phyloP scores from a whole-genome alignment of 2,113 vertebrate species.

The Lucifuga dentata region DNA sequence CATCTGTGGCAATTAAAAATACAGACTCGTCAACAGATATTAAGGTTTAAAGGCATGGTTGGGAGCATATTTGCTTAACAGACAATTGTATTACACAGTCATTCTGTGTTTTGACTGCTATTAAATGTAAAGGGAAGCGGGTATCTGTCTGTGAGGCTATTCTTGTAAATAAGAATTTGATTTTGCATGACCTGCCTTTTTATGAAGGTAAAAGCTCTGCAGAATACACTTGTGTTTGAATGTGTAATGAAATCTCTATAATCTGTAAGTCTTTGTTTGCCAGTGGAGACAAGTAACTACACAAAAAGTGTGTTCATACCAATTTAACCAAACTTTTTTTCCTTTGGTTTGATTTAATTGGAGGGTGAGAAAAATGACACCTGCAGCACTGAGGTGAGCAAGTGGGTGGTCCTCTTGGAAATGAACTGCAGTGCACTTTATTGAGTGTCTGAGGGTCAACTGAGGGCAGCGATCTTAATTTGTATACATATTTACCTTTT shows the following conservation, averaged over 20 bases:
- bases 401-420: slow-evolving; percentile 12
- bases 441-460: not conserved
- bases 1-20: too few species aligned
- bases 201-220: slow-evolving; percentile 7
- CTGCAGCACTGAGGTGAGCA: too few species aligned
- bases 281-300: too few species aligned
- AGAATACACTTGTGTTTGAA: slow-evolving; percentile 19
- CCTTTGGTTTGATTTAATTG: slow-evolving; percentile 43
- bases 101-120: slow-evolving; percentile 15
- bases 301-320: slow-evolving; percentile 41
- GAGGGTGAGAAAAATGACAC: slow-evolving; percentile 5
- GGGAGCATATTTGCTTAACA: too few species aligned
- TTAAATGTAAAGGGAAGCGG: slow-evolving; percentile 21
- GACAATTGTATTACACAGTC: too few species aligned
- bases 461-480: slow-evolving; percentile 1
- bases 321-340: slow-evolving; percentile 52
- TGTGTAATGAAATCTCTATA: slow-evolving; percentile 48
- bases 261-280: too few species aligned
- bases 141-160: not conserved
- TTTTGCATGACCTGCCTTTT: slow-evolving; percentile 5
- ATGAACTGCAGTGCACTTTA: slow-evolving; percentile 40
- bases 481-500: not conserved
- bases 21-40: too few species aligned
- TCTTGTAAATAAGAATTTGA: slow-evolving; percentile 15
- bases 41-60: too few species aligned